Evolutionary conservation across 2,113 vertebrate genomes (phyloP).

Genomic region (Passer domesticus): DNA sequence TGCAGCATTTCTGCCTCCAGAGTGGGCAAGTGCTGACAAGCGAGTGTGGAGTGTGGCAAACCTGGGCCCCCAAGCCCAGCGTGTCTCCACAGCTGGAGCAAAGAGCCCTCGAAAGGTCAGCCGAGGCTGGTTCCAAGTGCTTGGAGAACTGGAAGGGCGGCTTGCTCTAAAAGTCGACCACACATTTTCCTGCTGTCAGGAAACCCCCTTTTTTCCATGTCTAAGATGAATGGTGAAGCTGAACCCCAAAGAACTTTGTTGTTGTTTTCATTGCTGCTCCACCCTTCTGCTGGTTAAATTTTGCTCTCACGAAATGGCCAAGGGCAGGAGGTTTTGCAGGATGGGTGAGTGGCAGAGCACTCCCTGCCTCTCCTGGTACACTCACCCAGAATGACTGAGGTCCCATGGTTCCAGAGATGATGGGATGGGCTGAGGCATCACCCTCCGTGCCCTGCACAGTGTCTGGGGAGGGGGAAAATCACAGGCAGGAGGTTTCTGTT

Average conservation of each 20-base stretch:
- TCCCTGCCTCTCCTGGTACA: not conserved
- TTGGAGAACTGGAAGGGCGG: slow-evolving; percentile 22
- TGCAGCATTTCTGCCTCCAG: not conserved
- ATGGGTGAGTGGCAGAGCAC: not conserved
- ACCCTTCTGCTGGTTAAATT: not conserved
- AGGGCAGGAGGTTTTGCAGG: not conserved
- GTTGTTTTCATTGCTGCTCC: not conserved
- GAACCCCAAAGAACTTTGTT: slow-evolving; percentile 19
- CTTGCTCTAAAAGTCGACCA: not conserved
- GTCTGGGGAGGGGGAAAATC: not conserved
- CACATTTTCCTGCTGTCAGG: not conserved
- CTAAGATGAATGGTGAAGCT: not conserved
- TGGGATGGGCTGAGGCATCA: not conserved
- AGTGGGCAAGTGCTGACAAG: not conserved
- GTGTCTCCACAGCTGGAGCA: not conserved
- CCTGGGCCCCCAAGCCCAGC: not conserved
- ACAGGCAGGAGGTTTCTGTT: not conserved
- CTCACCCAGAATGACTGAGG: accelerated
- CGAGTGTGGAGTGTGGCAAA: not conserved
- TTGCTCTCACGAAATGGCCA: not conserved
- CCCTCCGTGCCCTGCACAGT: not conserved
- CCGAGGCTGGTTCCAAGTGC: not conserved
- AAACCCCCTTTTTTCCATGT: slow-evolving; percentile 50
- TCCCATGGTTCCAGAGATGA: accelerated
- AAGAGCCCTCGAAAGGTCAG: slow-evolving; percentile 3